These are phyloP conservation scores for Labroides dimidiatus DNA, from an alignment of 2,797 vertebrate species.

Conservation along the genomic window DNA sequence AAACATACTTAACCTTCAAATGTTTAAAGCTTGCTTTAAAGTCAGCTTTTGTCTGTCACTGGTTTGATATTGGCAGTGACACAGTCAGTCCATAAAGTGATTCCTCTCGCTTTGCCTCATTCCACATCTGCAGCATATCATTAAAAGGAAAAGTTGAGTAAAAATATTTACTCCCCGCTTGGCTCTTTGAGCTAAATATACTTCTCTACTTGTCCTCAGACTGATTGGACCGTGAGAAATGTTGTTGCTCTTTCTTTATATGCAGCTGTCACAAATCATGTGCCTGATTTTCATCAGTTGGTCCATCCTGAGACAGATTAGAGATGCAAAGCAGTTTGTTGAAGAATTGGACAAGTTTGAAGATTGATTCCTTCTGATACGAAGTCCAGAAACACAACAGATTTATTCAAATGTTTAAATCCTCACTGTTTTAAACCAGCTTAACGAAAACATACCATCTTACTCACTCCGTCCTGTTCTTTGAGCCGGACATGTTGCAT, in stretches of 20 bases:
- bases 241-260: constrained; percentile 35
- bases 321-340: constrained; percentile 31
- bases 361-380: constrained; percentile 10
- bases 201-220: constrained; percentile 43
- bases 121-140: constrained; percentile 78
- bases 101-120: constrained; percentile 36
- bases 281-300: constrained; percentile 67
- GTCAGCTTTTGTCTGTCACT: constrained; percentile 33
- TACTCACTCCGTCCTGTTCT: not conserved
- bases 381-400: constrained; percentile 1
- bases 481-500: not conserved
- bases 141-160: constrained; percentile 72
- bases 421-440: not conserved
- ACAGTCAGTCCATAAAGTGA: constrained; percentile 47
- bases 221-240: constrained; percentile 58
- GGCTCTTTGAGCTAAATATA: constrained; percentile 72
- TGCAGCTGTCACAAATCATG: constrained; percentile 76
- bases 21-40: constrained; percentile 43
- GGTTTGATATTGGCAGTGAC: constrained; percentile 36
- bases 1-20: constrained; percentile 47
- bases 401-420: not conserved
- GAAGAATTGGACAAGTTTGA: not conserved
- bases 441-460: not conserved
- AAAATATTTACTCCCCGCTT: constrained; percentile 70
- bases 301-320: constrained; percentile 62